Evolutionary conservation across 2,888 invertebrate species (phyloP), one percentile per base, ranked within the genome.

Genomic region (Caenorhabditis doughertyi): DNA sequence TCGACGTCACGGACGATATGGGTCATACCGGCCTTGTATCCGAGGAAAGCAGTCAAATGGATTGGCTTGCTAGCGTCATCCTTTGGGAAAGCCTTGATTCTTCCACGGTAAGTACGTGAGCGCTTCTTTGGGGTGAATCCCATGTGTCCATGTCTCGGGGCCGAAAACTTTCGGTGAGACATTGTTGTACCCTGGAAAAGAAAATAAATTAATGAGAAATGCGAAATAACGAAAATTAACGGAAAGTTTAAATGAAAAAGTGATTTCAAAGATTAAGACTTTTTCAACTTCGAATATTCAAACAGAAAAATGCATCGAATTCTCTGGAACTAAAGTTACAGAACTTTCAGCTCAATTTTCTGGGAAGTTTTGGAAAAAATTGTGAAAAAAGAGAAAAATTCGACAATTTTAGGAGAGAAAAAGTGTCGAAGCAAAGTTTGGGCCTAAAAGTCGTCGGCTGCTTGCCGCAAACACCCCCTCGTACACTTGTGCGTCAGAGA

Each of bases 161-260:
- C 98, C 92, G 97, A 98, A 94, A 99, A 99, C 93, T 99, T 99
- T 93, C 99, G 95, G 94, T 99, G 99, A 94, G 98, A 98, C 99
- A 91, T 91, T 83, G 74, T 86, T 83, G 65, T 79, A 83, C 83
- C 83, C 83, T 83, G 79, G 27, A 73, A 83, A 71, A 42, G 21
- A n/a, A 21, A 23, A 9, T 23, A 32, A 23, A 42, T 11, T 3
- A 25, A 29, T n/a, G n/a, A 32, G 35, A 47, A n/a, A 56, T n/a
- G 42, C 18, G 21, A 47, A 21, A 4, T 39, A 5, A 35, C 4
- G n/a, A 58, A 21, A 25, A 29, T 23, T 32, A 67, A 9, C 35
- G 1, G 18, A 44, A 23, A 16, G 3, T 18, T 23, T 35, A 29
- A 8, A n/a, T 7, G 35, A 27, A 35, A 49, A 25, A 23, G n/a